These are phyloP conservation scores for Torymus tubicola DNA, from an alignment of 2,888 invertebrate species.

Conservation along the genomic window DNA sequence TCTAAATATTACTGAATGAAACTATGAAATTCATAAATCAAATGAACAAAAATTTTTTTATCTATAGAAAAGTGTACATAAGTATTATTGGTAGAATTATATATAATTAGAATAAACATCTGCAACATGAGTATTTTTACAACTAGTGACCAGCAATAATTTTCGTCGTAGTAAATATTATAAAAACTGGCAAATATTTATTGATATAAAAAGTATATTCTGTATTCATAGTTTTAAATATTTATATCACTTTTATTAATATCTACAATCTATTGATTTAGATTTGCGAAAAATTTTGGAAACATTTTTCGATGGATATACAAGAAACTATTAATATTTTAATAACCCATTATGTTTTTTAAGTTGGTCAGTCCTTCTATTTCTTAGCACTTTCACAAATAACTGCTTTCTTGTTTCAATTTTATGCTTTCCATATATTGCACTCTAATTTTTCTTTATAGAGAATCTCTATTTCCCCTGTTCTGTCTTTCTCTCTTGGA, in stretches of 20 bases:
- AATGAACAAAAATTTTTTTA: too few relatives aligned
- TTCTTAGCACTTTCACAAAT: conserved; percentile 27
- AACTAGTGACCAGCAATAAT: too few relatives aligned
- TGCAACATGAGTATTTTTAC: too few relatives aligned
- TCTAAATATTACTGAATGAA: background rate
- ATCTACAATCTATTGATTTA: background rate
- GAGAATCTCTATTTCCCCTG: background rate
- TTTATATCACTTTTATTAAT: background rate
- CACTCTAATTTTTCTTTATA: background rate
- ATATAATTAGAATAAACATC: too few relatives aligned
- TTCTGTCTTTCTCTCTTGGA: background rate
- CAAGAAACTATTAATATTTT: background rate
- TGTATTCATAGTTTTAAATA: background rate
- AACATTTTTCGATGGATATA: too few relatives aligned
- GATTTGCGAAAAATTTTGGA: too few relatives aligned
- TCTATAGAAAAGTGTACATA: too few relatives aligned
- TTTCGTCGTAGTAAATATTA: too few relatives aligned
- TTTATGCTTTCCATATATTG: background rate
- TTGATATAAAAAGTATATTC: background rate
- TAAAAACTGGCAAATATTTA: background rate
- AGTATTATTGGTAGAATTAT: too few relatives aligned
- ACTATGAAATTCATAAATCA: too few relatives aligned
- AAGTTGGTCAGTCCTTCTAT: conserved; percentile 11
- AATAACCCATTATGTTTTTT: background rate
- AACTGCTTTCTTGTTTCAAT: conserved; percentile 9